These are phyloP conservation scores for Nemopilema nomurai DNA, from an alignment of 30 jellyfish, hydroid and myxozoan species.

Conservation along the genomic window DNA sequence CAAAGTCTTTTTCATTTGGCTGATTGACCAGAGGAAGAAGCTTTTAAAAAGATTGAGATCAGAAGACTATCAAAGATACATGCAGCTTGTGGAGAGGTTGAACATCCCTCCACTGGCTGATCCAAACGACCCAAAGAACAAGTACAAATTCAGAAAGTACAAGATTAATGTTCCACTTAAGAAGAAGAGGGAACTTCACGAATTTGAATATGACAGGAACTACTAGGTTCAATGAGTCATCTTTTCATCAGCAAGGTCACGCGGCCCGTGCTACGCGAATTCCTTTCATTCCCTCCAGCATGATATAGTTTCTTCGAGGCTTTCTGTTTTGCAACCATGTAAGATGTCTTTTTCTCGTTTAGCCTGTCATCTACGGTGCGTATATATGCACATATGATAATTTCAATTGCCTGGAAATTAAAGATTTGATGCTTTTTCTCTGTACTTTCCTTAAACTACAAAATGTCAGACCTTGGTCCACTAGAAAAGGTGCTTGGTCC, in stretches of 20 bases:
- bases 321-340: no score
- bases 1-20: slow-evolving; percentile 85
- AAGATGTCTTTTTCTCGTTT: no score
- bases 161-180: slow-evolving; percentile 92
- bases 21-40: slow-evolving; percentile 89
- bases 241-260: not conserved
- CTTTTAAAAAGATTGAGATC: slow-evolving; percentile 57
- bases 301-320: no score
- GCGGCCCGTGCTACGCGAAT: no score
- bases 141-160: slow-evolving; percentile 81
- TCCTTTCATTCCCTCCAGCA: no score
- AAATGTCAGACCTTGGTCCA: no score
- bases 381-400: no score
- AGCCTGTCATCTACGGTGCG: no score
- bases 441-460: no score
- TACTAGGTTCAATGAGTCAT: slow-evolving; percentile 23
- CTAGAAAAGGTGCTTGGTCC: no score
- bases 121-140: slow-evolving; percentile 78
- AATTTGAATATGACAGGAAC: slow-evolving; percentile 88
- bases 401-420: no score
- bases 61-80: slow-evolving; percentile 60
- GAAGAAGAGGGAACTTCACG: slow-evolving; percentile 87
- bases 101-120: slow-evolving; percentile 81
- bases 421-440: no score
- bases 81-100: slow-evolving; percentile 65